phyloP scores from a whole-genome alignment of 2,888 invertebrate genomes.

The Drosophila birchii region DNA sequence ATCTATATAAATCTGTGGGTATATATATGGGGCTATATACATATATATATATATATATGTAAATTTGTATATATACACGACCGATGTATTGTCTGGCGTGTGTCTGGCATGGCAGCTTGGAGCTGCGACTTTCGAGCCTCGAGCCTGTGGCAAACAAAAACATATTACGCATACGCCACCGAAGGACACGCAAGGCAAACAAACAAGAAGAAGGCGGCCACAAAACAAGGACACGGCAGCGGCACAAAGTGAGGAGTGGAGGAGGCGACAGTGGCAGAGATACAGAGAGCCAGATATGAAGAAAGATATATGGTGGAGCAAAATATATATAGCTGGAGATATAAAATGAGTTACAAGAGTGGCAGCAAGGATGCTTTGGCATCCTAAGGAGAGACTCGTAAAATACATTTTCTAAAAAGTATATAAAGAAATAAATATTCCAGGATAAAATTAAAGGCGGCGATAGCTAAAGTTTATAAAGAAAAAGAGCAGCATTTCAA shows the following conservation, averaged over 20 bases:
- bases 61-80: constrained; percentile 10
- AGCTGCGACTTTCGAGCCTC: constrained; percentile 16
- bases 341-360: constrained; percentile 21
- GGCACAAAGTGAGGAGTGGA: not conserved
- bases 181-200: constrained; percentile 43
- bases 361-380: not conserved
- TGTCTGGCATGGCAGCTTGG: constrained; percentile 44
- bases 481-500: not conserved
- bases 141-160: constrained; percentile 46
- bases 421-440: constrained; percentile 9
- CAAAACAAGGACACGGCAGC: constrained; percentile 35
- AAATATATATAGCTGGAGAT: constrained; percentile 24
- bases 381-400: constrained; percentile 3
- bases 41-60: constrained; percentile 2
- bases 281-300: constrained; percentile 22
- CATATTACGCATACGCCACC: constrained; percentile 61
- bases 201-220: constrained; percentile 39
- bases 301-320: constrained; percentile 27
- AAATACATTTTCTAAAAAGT: constrained; percentile 8
- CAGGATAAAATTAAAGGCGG: constrained; percentile 1
- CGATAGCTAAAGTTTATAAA: not conserved
- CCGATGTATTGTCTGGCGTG: constrained; percentile 42
- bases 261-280: not conserved
- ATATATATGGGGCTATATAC: constrained; percentile 4
- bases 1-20: constrained; percentile 15